Percentiles rank a stretch among this genome's conserved stretches.
Conservation (phyloP, 2,888 invertebrate genomes). For the Phortica magna region DNA sequence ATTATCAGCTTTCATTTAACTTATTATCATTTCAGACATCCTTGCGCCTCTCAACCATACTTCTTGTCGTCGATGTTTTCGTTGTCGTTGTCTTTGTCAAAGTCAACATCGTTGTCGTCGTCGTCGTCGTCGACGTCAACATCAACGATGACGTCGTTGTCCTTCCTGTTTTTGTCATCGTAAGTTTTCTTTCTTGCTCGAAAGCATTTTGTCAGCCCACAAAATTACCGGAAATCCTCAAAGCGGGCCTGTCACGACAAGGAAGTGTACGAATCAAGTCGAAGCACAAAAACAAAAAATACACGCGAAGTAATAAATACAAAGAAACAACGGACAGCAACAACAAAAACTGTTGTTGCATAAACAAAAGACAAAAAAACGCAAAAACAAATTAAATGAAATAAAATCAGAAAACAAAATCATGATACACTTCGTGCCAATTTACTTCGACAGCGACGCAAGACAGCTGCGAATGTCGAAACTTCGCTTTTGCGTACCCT, state of each 20-base stretch:
- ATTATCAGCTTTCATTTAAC: slow-evolving; percentile 35
- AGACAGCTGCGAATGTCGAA: slow-evolving; percentile 26
- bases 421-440: slow-evolving; percentile 18
- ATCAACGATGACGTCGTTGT: background rate
- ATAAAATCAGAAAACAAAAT: slow-evolving; percentile 1
- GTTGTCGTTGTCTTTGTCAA: background rate
- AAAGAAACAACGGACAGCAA: background rate
- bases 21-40: slow-evolving; percentile 33
- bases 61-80: background rate
- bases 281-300: background rate
- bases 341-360: background rate
- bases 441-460: slow-evolving; percentile 21
- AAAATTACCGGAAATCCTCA: slow-evolving; percentile 34
- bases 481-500: background rate
- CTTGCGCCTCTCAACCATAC: background rate
- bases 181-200: slow-evolving; percentile 1
- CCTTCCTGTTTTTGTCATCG: slow-evolving; percentile 12
- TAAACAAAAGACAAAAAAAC: background rate
- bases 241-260: slow-evolving; percentile 22
- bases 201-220: slow-evolving; percentile 31
- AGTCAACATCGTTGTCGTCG: background rate
- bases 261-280: background rate
- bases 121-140: background rate
- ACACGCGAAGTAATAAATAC: background rate
- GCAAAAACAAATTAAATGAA: background rate